phyloP scores from a whole-genome alignment of 2,888 invertebrate species.

The Leptinotarsa rubiginosa region DNA sequence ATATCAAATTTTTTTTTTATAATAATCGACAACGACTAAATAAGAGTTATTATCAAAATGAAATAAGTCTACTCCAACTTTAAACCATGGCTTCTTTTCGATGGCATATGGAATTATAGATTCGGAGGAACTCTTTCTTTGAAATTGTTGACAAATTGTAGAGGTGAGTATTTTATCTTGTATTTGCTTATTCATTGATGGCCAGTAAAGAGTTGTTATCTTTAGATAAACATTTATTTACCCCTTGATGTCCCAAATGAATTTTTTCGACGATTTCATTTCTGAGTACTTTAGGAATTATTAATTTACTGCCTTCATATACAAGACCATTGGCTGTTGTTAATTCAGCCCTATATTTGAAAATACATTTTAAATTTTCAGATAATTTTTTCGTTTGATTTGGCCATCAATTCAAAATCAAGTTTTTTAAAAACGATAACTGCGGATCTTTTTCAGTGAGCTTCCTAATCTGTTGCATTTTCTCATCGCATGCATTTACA shows the following conservation, averaged over 20 bases:
- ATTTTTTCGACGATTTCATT: neutral
- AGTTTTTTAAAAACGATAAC: neutral
- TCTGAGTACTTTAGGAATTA: neutral
- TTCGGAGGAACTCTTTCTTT: neutral
- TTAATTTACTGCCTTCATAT: too few relatives aligned
- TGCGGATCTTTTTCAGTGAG: neutral
- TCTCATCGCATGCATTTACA: neutral
- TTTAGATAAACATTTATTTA: slow-evolving; percentile 1
- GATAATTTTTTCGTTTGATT: neutral
- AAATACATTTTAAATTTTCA: neutral
- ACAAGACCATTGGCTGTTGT: slow-evolving; percentile 2
- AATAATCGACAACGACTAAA: neutral
- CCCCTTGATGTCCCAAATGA: neutral
- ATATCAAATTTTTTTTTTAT: neutral
- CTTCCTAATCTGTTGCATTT: neutral
- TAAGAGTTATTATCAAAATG: neutral
- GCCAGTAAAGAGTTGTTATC: neutral
- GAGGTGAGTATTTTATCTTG: too few relatives aligned
- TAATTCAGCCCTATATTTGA: slow-evolving; percentile 2
- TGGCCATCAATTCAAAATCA: neutral
- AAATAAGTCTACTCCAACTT: neutral
- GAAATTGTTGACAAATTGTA: too few relatives aligned
- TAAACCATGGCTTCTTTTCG: neutral
- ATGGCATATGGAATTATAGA: neutral
- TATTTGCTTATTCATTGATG: too few relatives aligned